A percentile compares a stretch with the other conserved stretches of the same genome.
Evolutionary conservation across 2,797 vertebrate species (phyloP).

Genomic region (Rhynchotus rufescens): DNA sequence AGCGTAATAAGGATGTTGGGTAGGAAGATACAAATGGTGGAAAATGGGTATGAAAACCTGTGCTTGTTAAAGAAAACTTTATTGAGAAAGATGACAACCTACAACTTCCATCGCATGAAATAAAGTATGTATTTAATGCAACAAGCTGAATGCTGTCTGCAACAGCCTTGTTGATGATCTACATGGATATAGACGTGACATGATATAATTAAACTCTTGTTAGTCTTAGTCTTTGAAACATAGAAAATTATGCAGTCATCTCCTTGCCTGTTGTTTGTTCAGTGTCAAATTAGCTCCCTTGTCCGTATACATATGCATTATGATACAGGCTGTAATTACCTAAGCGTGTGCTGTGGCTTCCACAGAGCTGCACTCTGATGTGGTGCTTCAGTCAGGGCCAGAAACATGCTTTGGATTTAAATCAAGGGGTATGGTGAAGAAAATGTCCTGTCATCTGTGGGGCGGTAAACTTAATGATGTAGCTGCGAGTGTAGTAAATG

Average conservation of each 20-base stretch:
- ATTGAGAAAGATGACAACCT: background rate
- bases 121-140: background rate
- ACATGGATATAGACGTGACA: background rate
- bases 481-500: background rate
- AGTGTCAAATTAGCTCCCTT: conserved; percentile 35
- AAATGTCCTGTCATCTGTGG: background rate
- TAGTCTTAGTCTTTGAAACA: conserved; percentile 1
- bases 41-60: background rate
- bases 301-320: background rate
- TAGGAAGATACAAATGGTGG: background rate
- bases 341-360: background rate
- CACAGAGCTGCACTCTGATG: background rate
- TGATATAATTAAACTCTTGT: conserved; percentile 29
- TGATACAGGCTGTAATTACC: conserved; percentile 19
- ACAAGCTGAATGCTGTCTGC: background rate
- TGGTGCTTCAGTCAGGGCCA: background rate
- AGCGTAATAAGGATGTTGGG: background rate
- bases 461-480: background rate
- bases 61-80: background rate
- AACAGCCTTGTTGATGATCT: background rate
- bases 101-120: background rate
- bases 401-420: conserved; percentile 16
- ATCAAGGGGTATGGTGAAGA: background rate
- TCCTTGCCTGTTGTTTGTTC: conserved; percentile 23
- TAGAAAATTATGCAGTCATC: conserved; percentile 19